Conservation (phyloP, 2,888 invertebrate genomes). For the Gymnosoma rotundatum region DNA sequence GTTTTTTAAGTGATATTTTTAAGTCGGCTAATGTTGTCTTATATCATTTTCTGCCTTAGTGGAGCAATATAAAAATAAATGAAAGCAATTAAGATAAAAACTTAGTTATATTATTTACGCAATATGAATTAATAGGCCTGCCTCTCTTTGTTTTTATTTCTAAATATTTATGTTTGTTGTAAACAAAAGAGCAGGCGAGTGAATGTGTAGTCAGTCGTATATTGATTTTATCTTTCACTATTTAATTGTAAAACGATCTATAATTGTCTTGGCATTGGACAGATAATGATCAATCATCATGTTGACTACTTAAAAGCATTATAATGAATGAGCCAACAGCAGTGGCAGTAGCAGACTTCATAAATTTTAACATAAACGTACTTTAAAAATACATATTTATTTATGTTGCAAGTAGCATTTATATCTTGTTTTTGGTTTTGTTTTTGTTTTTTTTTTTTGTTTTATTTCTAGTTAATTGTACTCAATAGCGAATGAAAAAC, state of each 20-base stretch:
- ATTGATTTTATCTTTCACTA: slow-evolving; percentile 71
- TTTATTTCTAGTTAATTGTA: not conserved
- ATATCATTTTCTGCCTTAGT: not conserved
- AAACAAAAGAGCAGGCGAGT: not conserved
- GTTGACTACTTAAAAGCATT: slow-evolving; percentile 47
- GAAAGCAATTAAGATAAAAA: not conserved
- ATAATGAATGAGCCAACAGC: slow-evolving; percentile 52
- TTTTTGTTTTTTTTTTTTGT: not conserved
- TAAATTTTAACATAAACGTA: slow-evolving; percentile 24
- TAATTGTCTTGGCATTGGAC: slow-evolving; percentile 68
- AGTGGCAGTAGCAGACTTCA: slow-evolving; percentile 40
- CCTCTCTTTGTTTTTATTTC: not conserved
- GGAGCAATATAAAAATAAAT: not conserved
- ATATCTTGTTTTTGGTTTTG: not conserved
- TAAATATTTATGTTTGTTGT: not conserved
- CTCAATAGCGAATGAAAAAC: slow-evolving; percentile 39
- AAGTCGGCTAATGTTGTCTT: not conserved
- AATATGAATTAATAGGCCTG: slow-evolving; percentile 29
- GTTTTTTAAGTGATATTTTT: not conserved
- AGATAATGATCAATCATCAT: slow-evolving; percentile 71
- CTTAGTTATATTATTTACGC: slow-evolving; percentile 18
- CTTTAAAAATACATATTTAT: slow-evolving; percentile 18
- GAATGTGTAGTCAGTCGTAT: not conserved
- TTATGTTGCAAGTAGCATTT: slow-evolving; percentile 49
- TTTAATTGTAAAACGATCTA: slow-evolving; percentile 71